phyloP scores from a whole-genome alignment of 2,113 vertebrate genomes.

The Gavia stellata region DNA sequence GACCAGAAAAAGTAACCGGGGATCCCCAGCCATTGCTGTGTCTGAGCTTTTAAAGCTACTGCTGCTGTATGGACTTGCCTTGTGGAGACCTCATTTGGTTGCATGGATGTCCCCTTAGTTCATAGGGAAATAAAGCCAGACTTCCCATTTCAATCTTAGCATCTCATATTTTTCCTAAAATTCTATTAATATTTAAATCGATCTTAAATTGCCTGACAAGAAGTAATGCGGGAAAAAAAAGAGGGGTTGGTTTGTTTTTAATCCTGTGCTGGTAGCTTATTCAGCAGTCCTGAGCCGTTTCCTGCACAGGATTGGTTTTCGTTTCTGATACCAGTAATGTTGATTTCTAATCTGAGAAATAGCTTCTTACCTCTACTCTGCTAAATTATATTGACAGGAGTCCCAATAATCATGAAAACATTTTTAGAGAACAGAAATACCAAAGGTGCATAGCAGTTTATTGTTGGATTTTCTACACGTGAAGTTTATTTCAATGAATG shows the following conservation, averaged over 20 bases:
- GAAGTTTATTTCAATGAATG: neutral
- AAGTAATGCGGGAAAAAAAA: fast-evolving
- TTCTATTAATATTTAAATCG: neutral
- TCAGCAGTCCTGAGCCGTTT: neutral
- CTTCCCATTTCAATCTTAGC: neutral
- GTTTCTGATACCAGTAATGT: neutral
- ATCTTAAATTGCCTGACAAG: neutral
- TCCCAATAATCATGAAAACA: neutral
- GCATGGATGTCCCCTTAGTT: neutral
- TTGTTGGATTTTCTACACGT: neutral
- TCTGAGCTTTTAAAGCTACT: neutral
- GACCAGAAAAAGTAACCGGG: neutral
- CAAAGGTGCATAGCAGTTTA: neutral
- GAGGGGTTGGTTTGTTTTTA: neutral
- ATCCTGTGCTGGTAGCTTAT: neutral
- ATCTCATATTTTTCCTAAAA: neutral
- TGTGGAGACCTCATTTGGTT: neutral
- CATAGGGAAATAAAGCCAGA: neutral
- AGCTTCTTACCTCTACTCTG: neutral
- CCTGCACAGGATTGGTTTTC: neutral
- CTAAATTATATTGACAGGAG: neutral
- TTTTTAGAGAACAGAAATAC: neutral
- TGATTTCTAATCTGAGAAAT: neutral
- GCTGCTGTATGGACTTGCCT: neutral
- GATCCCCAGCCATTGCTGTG: neutral